Evolutionary conservation across 2,113 vertebrate genomes (phyloP), one percentile per base, ranked within the genome.

Genomic region (Myrmecobius fasciatus): DNA sequence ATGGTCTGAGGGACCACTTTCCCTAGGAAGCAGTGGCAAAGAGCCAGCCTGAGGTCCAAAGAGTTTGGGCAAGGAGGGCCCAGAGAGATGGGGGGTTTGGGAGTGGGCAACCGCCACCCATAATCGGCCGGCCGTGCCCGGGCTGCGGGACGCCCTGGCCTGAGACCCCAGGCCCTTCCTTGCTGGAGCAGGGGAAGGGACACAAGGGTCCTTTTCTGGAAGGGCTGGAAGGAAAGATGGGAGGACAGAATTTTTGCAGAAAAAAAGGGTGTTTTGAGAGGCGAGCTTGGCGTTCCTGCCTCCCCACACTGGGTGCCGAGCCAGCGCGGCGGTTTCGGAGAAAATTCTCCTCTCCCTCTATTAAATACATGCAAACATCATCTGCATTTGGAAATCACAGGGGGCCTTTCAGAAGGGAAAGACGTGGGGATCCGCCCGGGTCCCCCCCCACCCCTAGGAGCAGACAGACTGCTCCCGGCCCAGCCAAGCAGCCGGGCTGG

Each of bases 251-350:
- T 92, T 92, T 96, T 94, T 26, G 90, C 60, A 12, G 48, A 91
- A 89, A 75, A 48, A 67, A 94, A 96, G 91, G 6, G 54, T 94
- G 88, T 96, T 92, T 95, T 91, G 49, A 94, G 60, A 60, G 92
- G 94, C 88, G 94, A 94, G 95, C 60, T 31, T 52, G 83, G 88
- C 92, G 94, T 25, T 36, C 91, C 51, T 53, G 89, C 95, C 93
- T 90, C 92, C 54, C 95, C 52, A 31, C n/a, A n/a, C 90, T 96
- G 89, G 95, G 95, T 93, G 89, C n/a, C 53, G 60, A n/a, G 94
- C 96, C 97, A 94, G 7, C 3, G 47, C 93, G 95, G 93, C 92
- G 93, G 96, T 94, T 94, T 96, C 52, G 17, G 94, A 14, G 93
- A 93, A 94, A 96, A 94, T 36, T 75, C 89, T 91, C 92, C 92